Base-by-base conservation (phyloP, 1,140 invertebrate species). In the Nymphalis io region DNA sequence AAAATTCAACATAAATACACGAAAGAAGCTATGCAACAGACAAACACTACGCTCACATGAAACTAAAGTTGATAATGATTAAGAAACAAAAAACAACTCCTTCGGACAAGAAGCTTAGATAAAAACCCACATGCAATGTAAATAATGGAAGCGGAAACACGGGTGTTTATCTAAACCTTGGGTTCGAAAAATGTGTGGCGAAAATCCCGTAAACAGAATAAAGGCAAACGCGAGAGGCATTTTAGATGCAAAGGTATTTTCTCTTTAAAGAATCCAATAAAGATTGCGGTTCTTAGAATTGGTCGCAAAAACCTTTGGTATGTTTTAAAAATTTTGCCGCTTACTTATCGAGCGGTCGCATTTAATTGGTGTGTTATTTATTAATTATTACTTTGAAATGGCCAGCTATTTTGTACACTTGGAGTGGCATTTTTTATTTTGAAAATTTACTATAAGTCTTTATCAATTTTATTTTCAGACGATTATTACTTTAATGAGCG, bases 121-220 rank as follows among this genome's bases (percentile, higher is more conserved):
- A 65, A 73, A 57, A 59, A 53, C 66, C 71, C 66, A 60, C 48
- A 69, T 72, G 65, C 62, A 60, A 55, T 66, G 64, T 66, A 61
- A 72, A 57, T 75, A 78, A 75, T 78, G 60, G 60, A 78, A 78
- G 73, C 75, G 73, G 73, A 75, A 78, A 60, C 64, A 18, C 66
- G 60, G 62, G 62, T 27, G 51, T 38, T 65, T 65, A 57, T 20
- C 61, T 11, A n/a, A 53, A 53, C 42, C n/a, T 39, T 63, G 48
- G 21, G 15, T 53, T 39, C 38, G 44, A 48, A 62, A 48, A 62
- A 62, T 27, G 42, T 61, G 38, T 13, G 12, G 27, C 59, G 3
- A 16, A 61, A 51, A 51, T 23, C 48, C 18, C 18, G 48, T 21
- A 51, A 51, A 51, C 48, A 51, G 21, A 51, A 51, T 20, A 51